A percentile compares a stretch with the other conserved stretches of the same genome.
phyloP scores from a whole-genome alignment of 1,140 invertebrate species.

The Sminthurides bifidus region DNA sequence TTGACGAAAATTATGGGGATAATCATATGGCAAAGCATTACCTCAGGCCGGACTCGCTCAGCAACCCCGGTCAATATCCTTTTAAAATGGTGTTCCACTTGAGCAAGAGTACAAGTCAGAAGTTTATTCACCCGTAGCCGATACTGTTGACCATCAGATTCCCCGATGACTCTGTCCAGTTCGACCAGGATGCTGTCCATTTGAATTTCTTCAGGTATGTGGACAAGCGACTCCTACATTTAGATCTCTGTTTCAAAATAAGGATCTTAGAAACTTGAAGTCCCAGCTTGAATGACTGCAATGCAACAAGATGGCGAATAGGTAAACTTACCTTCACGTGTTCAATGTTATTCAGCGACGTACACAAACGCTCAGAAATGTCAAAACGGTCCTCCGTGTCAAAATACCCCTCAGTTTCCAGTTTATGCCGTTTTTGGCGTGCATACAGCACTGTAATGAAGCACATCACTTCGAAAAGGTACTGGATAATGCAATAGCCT shows the following conservation, averaged over 20 bases:
- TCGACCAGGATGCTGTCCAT: constrained; percentile 10
- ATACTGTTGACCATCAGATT: not conserved
- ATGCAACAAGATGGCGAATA: not conserved
- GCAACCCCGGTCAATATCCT: constrained; percentile 12
- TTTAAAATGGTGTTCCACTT: constrained; percentile 14
- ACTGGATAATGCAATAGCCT: constrained; percentile 19
- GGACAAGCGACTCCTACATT: constrained; percentile 12
- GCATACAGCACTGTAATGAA: constrained; percentile 20
- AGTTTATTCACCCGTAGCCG: not conserved
- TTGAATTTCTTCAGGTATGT: constrained; percentile 13
- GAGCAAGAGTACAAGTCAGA: constrained; percentile 7
- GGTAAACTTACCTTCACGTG: constrained; percentile 21
- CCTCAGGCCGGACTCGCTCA: constrained; percentile 13
- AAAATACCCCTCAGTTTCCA: constrained; percentile 28
- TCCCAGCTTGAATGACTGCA: not conserved
- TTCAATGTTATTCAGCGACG: constrained; percentile 27
- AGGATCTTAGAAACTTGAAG: not conserved
- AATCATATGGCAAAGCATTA: not conserved
- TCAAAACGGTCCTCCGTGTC: constrained; percentile 20
- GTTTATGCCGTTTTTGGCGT: constrained; percentile 14
- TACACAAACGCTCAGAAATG: constrained; percentile 29
- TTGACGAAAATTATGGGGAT: not conserved
- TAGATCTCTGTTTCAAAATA: not conserved
- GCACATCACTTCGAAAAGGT: constrained; percentile 24
- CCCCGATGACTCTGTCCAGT: constrained; percentile 3